Base-by-base conservation (phyloP, 1,140 invertebrate species). In the Drosophila hydei region DNA sequence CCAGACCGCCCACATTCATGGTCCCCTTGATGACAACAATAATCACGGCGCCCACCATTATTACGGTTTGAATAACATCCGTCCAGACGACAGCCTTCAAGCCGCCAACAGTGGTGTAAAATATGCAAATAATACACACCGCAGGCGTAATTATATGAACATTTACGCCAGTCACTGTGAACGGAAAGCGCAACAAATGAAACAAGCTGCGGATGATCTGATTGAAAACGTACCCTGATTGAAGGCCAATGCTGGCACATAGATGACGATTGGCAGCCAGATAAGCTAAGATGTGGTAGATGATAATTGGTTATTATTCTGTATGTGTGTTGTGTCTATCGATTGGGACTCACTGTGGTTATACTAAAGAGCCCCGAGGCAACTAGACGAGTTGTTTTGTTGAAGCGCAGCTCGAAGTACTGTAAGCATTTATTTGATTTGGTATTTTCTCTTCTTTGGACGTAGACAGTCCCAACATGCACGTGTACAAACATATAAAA, bases 71-170 rank as follows among this genome's bases (percentile, higher is more conserved):
- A 74, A 98, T 96, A 4, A 97, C 95, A 92, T 99, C 98, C 0
- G 97, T 98, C 97, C 96, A 97, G 50, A 99, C 96, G 1, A 98
- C 97, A 5, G 97, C 97, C 93, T 97, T 97, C 59, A 99, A 94
- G 21, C 97, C 97, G 80, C 97, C 97, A 96, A 61, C 79, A 12
- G 84, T 81, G 2, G 75, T 89, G 45, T 85, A 80, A 56, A 80
- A 88, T 50, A 80, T 87, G 52, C 81, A 85, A 4, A 85, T 63
- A 18, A 81, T 55, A 67, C 81, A 87, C 93, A 97, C 97, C 91
- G 98, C 93, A 45, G 95, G 94, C 7, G 97, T 97, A 0, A 97
- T 94, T 42, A 96, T 92, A 75, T 96, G 96, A 33, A 97, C 93
- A 75, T 96, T 96, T 2, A 98, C 93, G 52, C 96, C 96, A 48